These are phyloP conservation scores for Ashinkailepas kermadecensis DNA, from an alignment of 2,888 invertebrate species.

Conservation along the genomic window DNA sequence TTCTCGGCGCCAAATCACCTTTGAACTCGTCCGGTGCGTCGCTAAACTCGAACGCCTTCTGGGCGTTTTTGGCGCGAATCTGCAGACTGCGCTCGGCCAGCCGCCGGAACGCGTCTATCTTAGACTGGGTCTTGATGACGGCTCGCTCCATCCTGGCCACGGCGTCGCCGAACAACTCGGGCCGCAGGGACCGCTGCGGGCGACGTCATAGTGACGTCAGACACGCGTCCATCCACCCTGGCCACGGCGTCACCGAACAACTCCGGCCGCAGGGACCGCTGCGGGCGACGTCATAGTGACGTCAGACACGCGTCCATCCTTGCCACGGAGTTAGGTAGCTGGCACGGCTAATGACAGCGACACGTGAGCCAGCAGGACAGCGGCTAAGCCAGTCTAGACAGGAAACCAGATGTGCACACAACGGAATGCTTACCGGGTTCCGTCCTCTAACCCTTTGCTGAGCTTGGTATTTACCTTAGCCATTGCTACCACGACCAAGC, in stretches of 20 bases:
- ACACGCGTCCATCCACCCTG: conserved; percentile 53
- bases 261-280: conserved; percentile 88
- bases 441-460: too few species aligned
- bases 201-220: neutral
- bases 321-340: too few species aligned
- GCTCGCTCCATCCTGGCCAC: conserved; percentile 70
- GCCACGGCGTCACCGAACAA: conserved; percentile 84
- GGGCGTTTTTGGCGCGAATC: conserved; percentile 67
- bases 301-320: too few species aligned
- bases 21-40: conserved; percentile 95
- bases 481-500: too few species aligned
- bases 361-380: too few species aligned
- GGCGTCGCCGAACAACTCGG: conserved; percentile 86
- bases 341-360: too few species aligned
- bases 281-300: conserved; percentile 31
- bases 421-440: too few species aligned
- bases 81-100: conserved; percentile 64
- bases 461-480: too few species aligned
- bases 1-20: conserved; percentile 40
- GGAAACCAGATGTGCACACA: too few species aligned
- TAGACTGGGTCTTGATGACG: conserved; percentile 71
- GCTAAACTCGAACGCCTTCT: conserved; percentile 83
- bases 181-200: conserved; percentile 79
- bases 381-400: too few species aligned
- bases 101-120: conserved; percentile 72